Base-by-base conservation (phyloP, 1,140 invertebrate species). In the Drosophila mauritiana region DNA sequence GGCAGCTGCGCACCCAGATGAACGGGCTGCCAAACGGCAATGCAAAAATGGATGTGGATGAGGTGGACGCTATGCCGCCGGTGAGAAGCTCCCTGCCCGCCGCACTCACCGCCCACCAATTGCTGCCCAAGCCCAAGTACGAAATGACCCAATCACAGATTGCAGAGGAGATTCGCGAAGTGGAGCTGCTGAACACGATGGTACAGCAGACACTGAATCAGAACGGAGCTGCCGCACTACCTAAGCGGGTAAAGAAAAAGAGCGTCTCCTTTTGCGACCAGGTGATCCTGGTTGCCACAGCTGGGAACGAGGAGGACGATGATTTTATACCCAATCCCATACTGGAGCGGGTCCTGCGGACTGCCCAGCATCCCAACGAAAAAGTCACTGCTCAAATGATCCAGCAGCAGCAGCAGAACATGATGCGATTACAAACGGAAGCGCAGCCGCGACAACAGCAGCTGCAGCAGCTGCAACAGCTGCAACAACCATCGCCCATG, bases 181-280 rank as follows among this genome's bases (percentile, higher is more conserved):
- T 94, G 43, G 93, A 94, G 90, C 92, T 93, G 84, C 83, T 94
- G 31, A 94, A 92, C 64, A 91, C 92, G 7, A 92, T 93, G 70
- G 93, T 94, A 20, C 92, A 93, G 67, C 92, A 94, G 64, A 92
- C 92, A 3, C 64, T 94, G 3, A 90, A 89, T 65, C 79, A 83
- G 45, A 55, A 22, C 1, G 46, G 25, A 10, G 46, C 7, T 3
- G 2, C 25, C n/a, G 46, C 46, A 7, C 52, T 64, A 11, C 74
- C 73, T 7, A 94, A 94, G 73, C 94, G 95, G 57, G 94, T 95
- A 7, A 97, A 97, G 89, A 98, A 98, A 94, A 98, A 98, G 91
- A 97, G 96, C 78, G 97, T 98, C 1, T 98, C 97, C 0, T 98
- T 98, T 92, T 98, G 97, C 81, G 97, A 98, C 91, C 97, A 98